These are phyloP conservation scores for Luehdorfia chinensis DNA, from an alignment of 1,140 invertebrate species.

Conservation along the genomic window DNA sequence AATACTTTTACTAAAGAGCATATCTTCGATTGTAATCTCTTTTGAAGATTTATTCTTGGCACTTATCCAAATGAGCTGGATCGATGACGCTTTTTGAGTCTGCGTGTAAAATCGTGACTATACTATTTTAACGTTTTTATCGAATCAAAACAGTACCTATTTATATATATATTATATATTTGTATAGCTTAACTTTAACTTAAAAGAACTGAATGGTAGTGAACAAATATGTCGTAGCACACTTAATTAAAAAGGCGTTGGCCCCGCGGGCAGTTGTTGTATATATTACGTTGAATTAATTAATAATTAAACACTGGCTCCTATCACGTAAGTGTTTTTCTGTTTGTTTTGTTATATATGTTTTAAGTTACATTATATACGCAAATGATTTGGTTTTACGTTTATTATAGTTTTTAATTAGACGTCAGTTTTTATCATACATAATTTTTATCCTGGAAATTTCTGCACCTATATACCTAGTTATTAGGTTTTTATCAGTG, in stretches of 20 bases:
- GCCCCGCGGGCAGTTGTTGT: slow-evolving; percentile 9
- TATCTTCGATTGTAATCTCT: slow-evolving; percentile 32
- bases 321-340: too few species aligned
- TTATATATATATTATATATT: too few species aligned
- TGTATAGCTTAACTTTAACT: too few species aligned
- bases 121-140: slow-evolving; percentile 34
- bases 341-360: too few species aligned
- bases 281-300: background rate
- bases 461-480: slow-evolving; percentile 4
- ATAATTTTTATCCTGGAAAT: too few species aligned
- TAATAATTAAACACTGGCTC: slow-evolving; percentile 5
- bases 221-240: background rate
- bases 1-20: slow-evolving; percentile 34
- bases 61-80: slow-evolving; percentile 57
- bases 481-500: slow-evolving; percentile 7
- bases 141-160: background rate
- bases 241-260: slow-evolving; percentile 11
- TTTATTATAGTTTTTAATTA: too few species aligned
- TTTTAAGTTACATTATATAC: too few species aligned
- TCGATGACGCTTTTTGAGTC: slow-evolving; percentile 58
- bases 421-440: too few species aligned
- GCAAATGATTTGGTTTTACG: too few species aligned
- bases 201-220: slow-evolving; percentile 3
- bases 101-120: slow-evolving; percentile 51
- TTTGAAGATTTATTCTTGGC: slow-evolving; percentile 57